A percentile compares a stretch with the other conserved stretches of the same genome.
Conservation (phyloP, 2,888 invertebrate genomes). For the Hirtodrosophila cameraria region DNA sequence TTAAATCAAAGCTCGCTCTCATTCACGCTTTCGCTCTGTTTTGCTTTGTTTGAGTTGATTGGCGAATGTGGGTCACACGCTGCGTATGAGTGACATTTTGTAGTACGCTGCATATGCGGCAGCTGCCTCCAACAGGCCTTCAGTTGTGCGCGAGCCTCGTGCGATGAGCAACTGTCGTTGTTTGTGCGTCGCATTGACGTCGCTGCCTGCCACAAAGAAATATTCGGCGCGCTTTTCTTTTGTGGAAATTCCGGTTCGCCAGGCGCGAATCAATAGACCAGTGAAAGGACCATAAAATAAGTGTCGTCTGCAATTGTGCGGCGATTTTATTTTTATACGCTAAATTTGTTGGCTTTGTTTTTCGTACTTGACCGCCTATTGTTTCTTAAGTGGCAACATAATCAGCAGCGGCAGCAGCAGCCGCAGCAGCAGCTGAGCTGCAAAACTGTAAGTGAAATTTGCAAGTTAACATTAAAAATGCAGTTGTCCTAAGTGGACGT, state of each 20-base stretch:
- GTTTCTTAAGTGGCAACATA: conserved; percentile 21
- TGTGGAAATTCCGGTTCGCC: conserved; percentile 50
- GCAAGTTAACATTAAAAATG: conserved; percentile 64
- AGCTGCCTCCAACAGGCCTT: conserved; percentile 1
- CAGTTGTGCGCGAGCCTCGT: conserved; percentile 36
- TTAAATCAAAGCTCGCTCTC: conserved; percentile 15
- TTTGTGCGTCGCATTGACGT: conserved; percentile 1
- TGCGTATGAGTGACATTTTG: conserved; percentile 61
- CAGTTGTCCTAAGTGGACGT: conserved; percentile 58
- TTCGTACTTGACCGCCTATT: conserved; percentile 6
- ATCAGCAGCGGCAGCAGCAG: conserved; percentile 5
- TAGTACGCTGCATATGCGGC: not conserved
- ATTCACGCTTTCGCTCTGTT: conserved; percentile 1
- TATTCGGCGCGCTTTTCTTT: conserved; percentile 52
- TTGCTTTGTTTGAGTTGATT: conserved; percentile 37
- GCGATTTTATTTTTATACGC: conserved; percentile 5
- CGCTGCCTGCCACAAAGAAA: conserved; percentile 22
- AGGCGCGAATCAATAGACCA: conserved; percentile 43
- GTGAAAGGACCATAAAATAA: conserved; percentile 21
- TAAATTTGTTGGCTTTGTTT: conserved; percentile 17
- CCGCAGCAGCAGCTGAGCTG: conserved; percentile 2
- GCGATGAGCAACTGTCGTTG: conserved; percentile 20
- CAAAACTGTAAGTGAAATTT: conserved; percentile 42
- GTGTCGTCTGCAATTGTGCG: conserved; percentile 31
- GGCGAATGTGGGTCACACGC: conserved; percentile 66